Percentiles rank a stretch among this genome's conserved stretches.
These are phyloP conservation scores for Linnaemya tessellans DNA, from an alignment of 2,888 invertebrate species.

Conservation along the genomic window DNA sequence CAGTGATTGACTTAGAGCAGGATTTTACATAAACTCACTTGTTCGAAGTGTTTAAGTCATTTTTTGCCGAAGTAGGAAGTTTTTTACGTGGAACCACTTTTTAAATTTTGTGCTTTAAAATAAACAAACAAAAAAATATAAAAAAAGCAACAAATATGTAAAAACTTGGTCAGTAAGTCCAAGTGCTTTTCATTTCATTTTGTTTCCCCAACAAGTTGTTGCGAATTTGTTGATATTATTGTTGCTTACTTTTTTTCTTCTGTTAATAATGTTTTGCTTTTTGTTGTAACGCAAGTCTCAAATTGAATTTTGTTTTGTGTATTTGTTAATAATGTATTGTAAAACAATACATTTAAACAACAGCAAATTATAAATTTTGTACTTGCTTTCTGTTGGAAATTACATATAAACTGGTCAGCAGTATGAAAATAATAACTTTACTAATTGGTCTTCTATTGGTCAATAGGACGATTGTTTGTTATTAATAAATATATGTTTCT, in stretches of 20 bases:
- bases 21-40: conserved; percentile 31
- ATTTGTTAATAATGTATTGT: conserved; percentile 46
- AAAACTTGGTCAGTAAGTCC: conserved; percentile 69
- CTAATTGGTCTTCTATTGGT: conserved; percentile 66
- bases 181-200: conserved; percentile 48
- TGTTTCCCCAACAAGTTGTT: conserved; percentile 50
- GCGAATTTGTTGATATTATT: conserved; percentile 36
- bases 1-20: conserved; percentile 13
- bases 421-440: conserved; percentile 62
- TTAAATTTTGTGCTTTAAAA: conserved; percentile 23
- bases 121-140: neutral
- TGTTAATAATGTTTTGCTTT: conserved; percentile 49
- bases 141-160: neutral
- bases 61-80: conserved; percentile 63
- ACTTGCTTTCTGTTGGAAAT: conserved; percentile 5
- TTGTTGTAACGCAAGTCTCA: conserved; percentile 46
- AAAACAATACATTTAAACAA: conserved; percentile 53
- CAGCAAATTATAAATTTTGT: conserved; percentile 31
- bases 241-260: conserved; percentile 2
- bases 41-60: neutral
- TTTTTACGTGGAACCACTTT: conserved; percentile 53
- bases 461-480: conserved; percentile 48
- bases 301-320: conserved; percentile 33
- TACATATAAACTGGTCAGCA: neutral
- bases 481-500: conserved; percentile 22